Conservation (phyloP, 2,797 vertebrate species). For the Vultur gryphus region DNA sequence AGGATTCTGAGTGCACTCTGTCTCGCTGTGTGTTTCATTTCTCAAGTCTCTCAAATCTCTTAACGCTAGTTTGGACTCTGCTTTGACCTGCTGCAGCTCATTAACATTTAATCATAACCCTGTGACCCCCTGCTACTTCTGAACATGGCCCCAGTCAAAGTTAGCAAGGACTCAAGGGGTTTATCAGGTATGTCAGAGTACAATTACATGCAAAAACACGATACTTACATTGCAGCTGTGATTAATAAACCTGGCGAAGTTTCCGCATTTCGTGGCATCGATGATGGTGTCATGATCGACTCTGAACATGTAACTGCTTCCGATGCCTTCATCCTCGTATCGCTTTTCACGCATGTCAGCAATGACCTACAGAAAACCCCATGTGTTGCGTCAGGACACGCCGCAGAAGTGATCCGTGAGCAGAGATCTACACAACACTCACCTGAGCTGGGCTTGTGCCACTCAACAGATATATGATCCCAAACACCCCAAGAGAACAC, state of each 20-base stretch:
- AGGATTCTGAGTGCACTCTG: neutral
- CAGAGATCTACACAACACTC: neutral
- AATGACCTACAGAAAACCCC: slow-evolving; percentile 82
- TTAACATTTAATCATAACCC: neutral
- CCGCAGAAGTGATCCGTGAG: neutral
- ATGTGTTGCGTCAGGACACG: fast-evolving
- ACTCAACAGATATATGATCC: fast-evolving
- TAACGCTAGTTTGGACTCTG: neutral
- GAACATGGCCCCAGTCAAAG: neutral
- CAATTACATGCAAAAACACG: fast-evolving
- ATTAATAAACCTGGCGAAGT: slow-evolving; percentile 97
- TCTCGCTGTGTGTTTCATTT: neutral
- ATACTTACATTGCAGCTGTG: slow-evolving; percentile 97
- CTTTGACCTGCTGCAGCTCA: neutral
- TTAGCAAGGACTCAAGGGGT: neutral
- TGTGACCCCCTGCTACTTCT: neutral
- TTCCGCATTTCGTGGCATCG: slow-evolving; percentile 95
- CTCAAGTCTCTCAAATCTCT: neutral
- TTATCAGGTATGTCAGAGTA: neutral
- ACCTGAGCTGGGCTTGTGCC: neutral
- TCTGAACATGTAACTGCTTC: slow-evolving; percentile 99
- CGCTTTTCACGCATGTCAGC: slow-evolving; percentile 97
- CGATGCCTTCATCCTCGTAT: slow-evolving; percentile 95
- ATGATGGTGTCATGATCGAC: slow-evolving; percentile 99
- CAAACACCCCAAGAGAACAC: neutral